Conservation (phyloP, 1,140 invertebrate genomes). For the Drosophila kohkoa region DNA sequence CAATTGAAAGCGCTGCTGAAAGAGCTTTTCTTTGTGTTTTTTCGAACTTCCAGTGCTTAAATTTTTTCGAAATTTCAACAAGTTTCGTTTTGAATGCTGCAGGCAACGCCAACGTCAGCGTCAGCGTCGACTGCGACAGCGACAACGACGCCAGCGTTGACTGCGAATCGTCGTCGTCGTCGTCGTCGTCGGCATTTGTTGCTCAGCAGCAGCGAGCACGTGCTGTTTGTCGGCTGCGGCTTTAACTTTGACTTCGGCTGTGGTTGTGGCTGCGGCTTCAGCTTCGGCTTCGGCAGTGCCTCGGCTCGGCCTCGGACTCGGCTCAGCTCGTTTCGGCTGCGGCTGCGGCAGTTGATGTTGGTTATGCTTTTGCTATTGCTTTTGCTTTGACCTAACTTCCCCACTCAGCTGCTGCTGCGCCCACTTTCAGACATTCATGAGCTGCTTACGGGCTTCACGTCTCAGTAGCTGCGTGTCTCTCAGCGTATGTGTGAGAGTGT, state of each 20-base stretch:
- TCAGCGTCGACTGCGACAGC: constrained; percentile 8
- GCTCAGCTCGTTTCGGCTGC: constrained; percentile 6
- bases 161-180: constrained; percentile 45
- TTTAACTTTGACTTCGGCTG: not conserved
- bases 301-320: not conserved
- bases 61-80: constrained; percentile 77
- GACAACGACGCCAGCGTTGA: constrained; percentile 17
- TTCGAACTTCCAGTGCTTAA: constrained; percentile 64
- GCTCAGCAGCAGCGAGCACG: constrained; percentile 65
- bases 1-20: constrained; percentile 18
- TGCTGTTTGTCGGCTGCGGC: constrained; percentile 37
- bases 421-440: constrained; percentile 34
- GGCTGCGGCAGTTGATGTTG: constrained; percentile 32
- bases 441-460: constrained; percentile 29
- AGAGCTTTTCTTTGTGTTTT: constrained; percentile 27
- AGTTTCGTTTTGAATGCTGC: constrained; percentile 49
- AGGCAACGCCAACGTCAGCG: constrained; percentile 6
- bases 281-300: not conserved
- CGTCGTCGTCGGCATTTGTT: constrained; percentile 60
- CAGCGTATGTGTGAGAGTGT: not conserved
- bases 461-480: constrained; percentile 30
- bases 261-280: not conserved
- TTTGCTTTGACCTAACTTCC: not conserved
- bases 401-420: not conserved
- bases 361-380: constrained; percentile 14